Conservation (phyloP, 2,888 invertebrate species). For the Pardosa pseudoannulata region DNA sequence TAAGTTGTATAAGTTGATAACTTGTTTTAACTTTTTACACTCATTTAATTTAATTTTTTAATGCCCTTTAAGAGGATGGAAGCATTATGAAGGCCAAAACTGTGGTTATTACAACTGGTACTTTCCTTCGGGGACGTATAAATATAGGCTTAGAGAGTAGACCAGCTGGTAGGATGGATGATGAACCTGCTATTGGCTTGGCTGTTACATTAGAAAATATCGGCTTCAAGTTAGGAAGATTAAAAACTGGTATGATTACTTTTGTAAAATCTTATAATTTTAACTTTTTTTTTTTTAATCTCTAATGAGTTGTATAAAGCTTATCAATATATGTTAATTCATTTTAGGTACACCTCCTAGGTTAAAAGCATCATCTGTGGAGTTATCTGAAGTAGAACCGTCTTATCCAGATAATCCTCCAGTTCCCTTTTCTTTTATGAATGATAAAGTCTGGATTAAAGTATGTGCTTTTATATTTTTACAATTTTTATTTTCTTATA, state of each 20-base stretch:
- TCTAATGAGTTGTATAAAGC: too few species aligned
- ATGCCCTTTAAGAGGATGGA: slow-evolving; percentile 78
- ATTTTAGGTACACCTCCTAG: slow-evolving; percentile 87
- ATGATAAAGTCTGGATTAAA: slow-evolving; percentile 85
- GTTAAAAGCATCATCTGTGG: slow-evolving; percentile 83
- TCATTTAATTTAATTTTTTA: too few species aligned
- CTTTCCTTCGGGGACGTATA: slow-evolving; percentile 90
- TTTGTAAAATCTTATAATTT: too few species aligned
- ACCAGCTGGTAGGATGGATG: slow-evolving; percentile 89
- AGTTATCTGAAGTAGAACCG: slow-evolving; percentile 81
- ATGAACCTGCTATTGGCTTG: slow-evolving; percentile 86
- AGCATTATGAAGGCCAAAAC: slow-evolving; percentile 81
- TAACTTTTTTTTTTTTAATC: too few species aligned
- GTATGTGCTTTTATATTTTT: too few species aligned
- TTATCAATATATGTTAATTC: too few species aligned
- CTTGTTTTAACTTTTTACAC: too few species aligned
- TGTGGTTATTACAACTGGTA: slow-evolving; percentile 91
- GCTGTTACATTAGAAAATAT: slow-evolving; percentile 85
- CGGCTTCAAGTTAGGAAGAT: slow-evolving; percentile 85
- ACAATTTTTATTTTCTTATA: too few species aligned
- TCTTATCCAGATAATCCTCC: slow-evolving; percentile 84
- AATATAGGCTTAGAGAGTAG: slow-evolving; percentile 86
- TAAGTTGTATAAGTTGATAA: too few species aligned
- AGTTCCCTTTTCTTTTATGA: slow-evolving; percentile 88
- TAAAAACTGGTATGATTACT: slow-evolving; percentile 85